A percentile compares a stretch with the other conserved stretches of the same genome.
Conservation (phyloP, 2,113 vertebrate species). For the Phocoena phocoena region DNA sequence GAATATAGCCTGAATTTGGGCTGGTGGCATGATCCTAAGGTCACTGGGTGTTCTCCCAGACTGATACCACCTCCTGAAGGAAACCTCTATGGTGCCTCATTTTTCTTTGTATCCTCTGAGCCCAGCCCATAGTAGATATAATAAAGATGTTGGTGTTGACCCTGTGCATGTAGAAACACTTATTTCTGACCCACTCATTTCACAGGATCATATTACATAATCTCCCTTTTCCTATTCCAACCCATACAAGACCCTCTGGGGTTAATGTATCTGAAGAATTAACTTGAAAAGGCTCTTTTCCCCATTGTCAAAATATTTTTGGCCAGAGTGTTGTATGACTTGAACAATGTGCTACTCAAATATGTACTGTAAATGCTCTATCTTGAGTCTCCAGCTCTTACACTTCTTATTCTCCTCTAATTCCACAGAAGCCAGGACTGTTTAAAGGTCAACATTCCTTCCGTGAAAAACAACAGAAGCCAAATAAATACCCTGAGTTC, state of each 20-base stretch:
- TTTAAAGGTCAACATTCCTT: not conserved
- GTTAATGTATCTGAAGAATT: not conserved
- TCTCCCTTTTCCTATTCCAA: not conserved
- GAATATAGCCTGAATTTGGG: not conserved
- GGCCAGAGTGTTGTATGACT: not conserved
- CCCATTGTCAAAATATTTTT: not conserved
- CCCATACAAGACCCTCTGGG: not conserved
- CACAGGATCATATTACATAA: not conserved
- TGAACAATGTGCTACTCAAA: not conserved
- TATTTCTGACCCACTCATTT: not conserved
- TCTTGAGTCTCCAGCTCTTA: not conserved
- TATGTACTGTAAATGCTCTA: not conserved
- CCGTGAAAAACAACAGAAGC: not conserved
- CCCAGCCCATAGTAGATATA: not conserved
- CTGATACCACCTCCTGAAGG: not conserved
- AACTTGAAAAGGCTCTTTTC: not conserved
- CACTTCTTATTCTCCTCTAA: not conserved
- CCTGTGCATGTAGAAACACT: not conserved
- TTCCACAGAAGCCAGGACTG: not conserved
- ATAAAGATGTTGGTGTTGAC: not conserved
- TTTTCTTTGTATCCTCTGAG: not conserved
- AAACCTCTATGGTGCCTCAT: not conserved
- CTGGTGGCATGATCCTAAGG: not conserved
- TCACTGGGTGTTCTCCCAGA: not conserved
- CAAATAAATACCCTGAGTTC: not conserved